phyloP scores from a whole-genome alignment of 1,140 invertebrate species.

The Pachypeltis micranthus region DNA sequence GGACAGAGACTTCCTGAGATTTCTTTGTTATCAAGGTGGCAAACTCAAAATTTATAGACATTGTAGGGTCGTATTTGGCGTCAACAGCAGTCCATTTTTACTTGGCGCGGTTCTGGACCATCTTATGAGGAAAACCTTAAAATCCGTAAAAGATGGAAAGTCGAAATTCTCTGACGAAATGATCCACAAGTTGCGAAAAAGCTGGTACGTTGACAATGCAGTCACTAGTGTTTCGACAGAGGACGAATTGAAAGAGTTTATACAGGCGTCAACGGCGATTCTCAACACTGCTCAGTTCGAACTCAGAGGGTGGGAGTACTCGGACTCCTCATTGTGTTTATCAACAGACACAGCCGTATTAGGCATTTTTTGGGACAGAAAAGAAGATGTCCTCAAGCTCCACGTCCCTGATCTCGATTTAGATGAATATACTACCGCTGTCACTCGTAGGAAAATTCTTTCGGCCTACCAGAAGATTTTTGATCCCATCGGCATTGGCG shows the following conservation, averaged over 20 bases:
- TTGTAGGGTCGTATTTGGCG: constrained; percentile 27
- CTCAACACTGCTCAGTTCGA: too few relatives aligned
- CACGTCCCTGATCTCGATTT: not conserved
- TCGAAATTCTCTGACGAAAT: not conserved
- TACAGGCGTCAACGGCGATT: not conserved
- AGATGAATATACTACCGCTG: not conserved
- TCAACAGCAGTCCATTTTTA: too few relatives aligned
- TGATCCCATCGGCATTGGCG: too few relatives aligned
- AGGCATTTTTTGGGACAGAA: not conserved
- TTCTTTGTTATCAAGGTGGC: constrained; percentile 30
- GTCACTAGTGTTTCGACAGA: too few relatives aligned
- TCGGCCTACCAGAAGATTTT: too few relatives aligned
- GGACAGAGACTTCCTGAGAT: constrained; percentile 32
- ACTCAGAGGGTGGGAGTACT: too few relatives aligned
- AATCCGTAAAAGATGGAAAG: too few relatives aligned
- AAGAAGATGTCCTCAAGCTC: not conserved
- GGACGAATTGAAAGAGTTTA: not conserved
- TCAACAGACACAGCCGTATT: not conserved
- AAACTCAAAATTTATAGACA: constrained; percentile 25
- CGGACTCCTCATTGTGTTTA: too few relatives aligned
- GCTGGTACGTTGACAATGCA: too few relatives aligned
- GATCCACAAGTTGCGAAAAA: not conserved
- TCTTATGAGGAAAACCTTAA: too few relatives aligned
- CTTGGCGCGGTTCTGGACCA: too few relatives aligned
- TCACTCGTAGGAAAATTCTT: too few relatives aligned